phyloP scores from a whole-genome alignment of 1,140 invertebrate species.

The Aphelinus certus region DNA sequence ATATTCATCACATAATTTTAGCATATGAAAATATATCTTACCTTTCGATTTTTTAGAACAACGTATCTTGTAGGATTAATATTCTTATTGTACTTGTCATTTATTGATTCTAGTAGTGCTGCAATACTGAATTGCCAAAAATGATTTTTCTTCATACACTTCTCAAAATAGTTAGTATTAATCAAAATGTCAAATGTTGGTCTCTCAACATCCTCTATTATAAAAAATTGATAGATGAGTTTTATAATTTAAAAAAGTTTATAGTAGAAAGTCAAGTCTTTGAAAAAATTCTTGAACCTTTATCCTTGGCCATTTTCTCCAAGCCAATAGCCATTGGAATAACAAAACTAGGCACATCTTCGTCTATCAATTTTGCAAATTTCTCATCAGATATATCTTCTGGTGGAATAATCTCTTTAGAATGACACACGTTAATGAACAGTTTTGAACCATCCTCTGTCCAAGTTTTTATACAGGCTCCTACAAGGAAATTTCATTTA shows the following conservation, averaged over 20 bases:
- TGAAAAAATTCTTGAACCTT: conserved; percentile 56
- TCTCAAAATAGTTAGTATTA: conserved; percentile 58
- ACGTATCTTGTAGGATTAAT: conserved; percentile 62
- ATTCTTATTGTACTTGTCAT: conserved; percentile 53
- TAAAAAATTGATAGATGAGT: neutral
- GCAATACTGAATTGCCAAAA: conserved; percentile 58
- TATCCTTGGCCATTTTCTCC: conserved; percentile 80
- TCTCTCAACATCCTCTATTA: conserved; percentile 49
- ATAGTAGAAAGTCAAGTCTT: no score
- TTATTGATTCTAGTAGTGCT: conserved; percentile 55
- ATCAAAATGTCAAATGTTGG: conserved; percentile 58
- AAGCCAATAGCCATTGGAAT: conserved; percentile 91
- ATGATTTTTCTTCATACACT: conserved; percentile 50
- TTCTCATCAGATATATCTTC: conserved; percentile 82
- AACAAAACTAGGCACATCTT: conserved; percentile 77
- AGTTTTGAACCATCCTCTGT: conserved; percentile 75
- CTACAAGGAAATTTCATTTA: conserved; percentile 66
- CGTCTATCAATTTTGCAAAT: conserved; percentile 75
- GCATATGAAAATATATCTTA: conserved; percentile 35
- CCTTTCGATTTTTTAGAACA: conserved; percentile 71
- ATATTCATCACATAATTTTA: no score
- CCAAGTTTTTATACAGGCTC: conserved; percentile 85
- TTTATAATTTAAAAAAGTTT: no score
- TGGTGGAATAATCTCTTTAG: conserved; percentile 80
- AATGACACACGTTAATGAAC: conserved; percentile 84